Conservation (phyloP, 1,140 invertebrate species). For the Bombus difficillimus region DNA sequence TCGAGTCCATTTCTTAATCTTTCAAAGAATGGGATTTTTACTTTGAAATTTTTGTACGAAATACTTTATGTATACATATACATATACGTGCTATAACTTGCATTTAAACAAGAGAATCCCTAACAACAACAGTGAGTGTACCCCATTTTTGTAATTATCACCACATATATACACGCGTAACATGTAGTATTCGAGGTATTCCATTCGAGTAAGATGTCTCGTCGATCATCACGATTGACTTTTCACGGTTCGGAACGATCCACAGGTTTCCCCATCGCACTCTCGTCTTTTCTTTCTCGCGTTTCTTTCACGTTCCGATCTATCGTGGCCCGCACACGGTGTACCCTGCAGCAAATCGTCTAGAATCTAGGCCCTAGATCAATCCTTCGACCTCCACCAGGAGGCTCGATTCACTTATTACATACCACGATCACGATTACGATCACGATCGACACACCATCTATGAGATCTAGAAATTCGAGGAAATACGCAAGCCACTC, state of each 20-base stretch:
- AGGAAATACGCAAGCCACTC: not conserved
- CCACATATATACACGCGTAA: not conserved
- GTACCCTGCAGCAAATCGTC: not conserved
- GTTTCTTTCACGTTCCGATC: not conserved
- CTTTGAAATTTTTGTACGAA: too few relatives aligned
- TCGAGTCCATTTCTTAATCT: too few relatives aligned
- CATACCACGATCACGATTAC: not conserved
- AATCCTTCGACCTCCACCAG: not conserved
- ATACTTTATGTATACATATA: too few relatives aligned
- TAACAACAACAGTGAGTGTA: not conserved
- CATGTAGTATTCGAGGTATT: not conserved
- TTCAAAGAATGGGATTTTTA: too few relatives aligned
- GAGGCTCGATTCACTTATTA: not conserved
- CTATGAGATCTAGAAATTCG: not conserved
- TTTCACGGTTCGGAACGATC: not conserved
- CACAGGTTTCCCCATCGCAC: conserved; percentile 16
- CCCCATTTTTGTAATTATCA: not conserved
- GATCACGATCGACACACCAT: conserved; percentile 5
- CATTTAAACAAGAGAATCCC: not conserved
- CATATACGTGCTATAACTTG: not conserved
- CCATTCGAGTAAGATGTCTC: not conserved
- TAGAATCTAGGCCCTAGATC: not conserved
- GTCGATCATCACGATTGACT: conserved; percentile 19
- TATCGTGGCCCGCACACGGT: not conserved
- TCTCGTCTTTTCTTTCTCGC: not conserved